Evolutionary conservation across 2,888 invertebrate species (phyloP).

Genomic region (Orthonychiurus folsomi): DNA sequence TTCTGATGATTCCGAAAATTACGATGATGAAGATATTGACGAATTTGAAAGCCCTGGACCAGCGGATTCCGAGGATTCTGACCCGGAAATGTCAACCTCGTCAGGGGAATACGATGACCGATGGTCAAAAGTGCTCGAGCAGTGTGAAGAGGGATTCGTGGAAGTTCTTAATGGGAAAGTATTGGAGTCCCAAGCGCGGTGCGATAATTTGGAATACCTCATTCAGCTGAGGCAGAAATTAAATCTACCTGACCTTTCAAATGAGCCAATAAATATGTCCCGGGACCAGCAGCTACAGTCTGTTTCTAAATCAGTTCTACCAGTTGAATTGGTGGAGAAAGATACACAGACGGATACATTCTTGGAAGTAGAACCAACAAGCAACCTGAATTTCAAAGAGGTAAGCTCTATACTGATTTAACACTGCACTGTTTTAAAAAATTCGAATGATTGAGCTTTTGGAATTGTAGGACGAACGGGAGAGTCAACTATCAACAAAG

Average conservation of each 20-base stretch:
- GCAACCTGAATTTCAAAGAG: not conserved
- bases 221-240: no score
- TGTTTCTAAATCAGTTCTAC: no score
- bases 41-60: not conserved
- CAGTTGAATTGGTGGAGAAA: not conserved
- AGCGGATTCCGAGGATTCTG: not conserved
- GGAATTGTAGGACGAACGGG: constrained; percentile 22
- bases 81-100: not conserved
- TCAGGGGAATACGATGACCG: not conserved
- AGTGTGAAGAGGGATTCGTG: not conserved
- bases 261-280: no score
- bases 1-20: not conserved
- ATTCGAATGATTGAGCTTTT: no score
- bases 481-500: constrained; percentile 13
- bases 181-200: no score
- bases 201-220: no score
- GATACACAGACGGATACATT: not conserved
- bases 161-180: not conserved
- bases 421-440: no score
- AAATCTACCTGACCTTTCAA: no score
- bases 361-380: not conserved
- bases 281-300: no score
- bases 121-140: not conserved
- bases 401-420: not conserved
- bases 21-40: not conserved